Evolutionary conservation across 2,888 invertebrate species (phyloP), one percentile per base, ranked within the genome.

Genomic region (Conops quadrifasciatus): DNA sequence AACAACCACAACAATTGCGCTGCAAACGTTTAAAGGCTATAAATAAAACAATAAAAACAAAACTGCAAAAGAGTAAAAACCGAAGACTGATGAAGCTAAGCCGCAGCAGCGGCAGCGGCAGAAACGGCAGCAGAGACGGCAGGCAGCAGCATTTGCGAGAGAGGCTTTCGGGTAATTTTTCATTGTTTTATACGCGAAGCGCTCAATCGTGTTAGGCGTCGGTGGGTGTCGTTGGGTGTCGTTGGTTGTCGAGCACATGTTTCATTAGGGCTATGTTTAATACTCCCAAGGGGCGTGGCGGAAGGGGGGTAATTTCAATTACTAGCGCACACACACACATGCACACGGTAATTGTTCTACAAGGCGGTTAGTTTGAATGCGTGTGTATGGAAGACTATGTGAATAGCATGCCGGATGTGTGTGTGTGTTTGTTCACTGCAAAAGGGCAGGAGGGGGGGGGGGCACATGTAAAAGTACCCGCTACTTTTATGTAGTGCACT

Each of bases 1-100:
- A 26, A 47, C 63, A 51, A 9, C 49, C 19, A 28, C 26, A 60
- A 49, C 26, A 49, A 51, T 60, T 59, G 30, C n/a, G 67, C 58
- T 28, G 49, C 67, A 60, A 68, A 60, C 67, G 60, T 56, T 21
- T 47, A 68, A 60, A 58, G 21, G 13, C 36, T 68, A 58, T 60
- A 49, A 68, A 68, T 59, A 60, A 59, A 67, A 13, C 26, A 53
- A 36, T 36, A 53, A 28, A 67, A 58, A 13, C 24, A n/a, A 67
- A 24, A 21, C 53, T 5, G 19, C 16, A 19, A 15, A 19, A 51
- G 5, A n/a, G n/a, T 30, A 36, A 24, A 36, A 63, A 13, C 13
- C 16, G 24, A 16, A 24, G n/a, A n/a, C n/a, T n/a, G n/a, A n/a
- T n/a, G 45, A 47, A 47, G 19, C 24, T 45, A 63, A 47, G 15